phyloP scores from a whole-genome alignment of 2,888 invertebrate genomes.

The Lobophora halterata region DNA sequence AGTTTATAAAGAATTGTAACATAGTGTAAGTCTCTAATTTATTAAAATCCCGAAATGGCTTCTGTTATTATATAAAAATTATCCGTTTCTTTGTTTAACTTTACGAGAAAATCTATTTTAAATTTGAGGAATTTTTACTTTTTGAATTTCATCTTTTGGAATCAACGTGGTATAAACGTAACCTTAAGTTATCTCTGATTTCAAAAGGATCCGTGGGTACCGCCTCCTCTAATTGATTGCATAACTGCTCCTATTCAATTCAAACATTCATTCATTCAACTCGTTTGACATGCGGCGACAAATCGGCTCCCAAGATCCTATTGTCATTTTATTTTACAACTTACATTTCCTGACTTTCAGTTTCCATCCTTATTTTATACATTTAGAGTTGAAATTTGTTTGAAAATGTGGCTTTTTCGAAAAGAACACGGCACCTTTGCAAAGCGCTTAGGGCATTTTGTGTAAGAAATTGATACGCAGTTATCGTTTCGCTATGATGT shows the following conservation, averaged over 20 bases:
- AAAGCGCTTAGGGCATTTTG: slow-evolving; percentile 35
- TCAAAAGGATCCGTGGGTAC: slow-evolving; percentile 42
- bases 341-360: not conserved
- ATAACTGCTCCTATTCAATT: slow-evolving; percentile 62
- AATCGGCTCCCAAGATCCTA: slow-evolving; percentile 54
- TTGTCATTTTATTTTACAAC: slow-evolving; percentile 33
- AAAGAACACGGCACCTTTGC: slow-evolving; percentile 26
- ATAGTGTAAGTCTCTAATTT: too few species aligned
- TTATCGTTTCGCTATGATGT: slow-evolving; percentile 63
- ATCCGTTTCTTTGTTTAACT: too few species aligned
- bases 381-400: not conserved
- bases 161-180: not conserved
- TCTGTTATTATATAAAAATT: too few species aligned
- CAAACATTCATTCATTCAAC: slow-evolving; percentile 48
- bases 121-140: too few species aligned
- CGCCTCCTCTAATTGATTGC: slow-evolving; percentile 76
- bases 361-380: slow-evolving; percentile 3
- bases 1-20: too few species aligned
- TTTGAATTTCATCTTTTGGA: too few species aligned
- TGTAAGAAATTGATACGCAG: slow-evolving; percentile 46
- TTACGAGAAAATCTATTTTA: too few species aligned
- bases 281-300: slow-evolving; percentile 71
- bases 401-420: slow-evolving; percentile 8
- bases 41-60: too few species aligned
- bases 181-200: slow-evolving; percentile 34